These are phyloP conservation scores for Oreocharis arfaki DNA, from an alignment of 2,113 vertebrate genomes.

Conservation along the genomic window DNA sequence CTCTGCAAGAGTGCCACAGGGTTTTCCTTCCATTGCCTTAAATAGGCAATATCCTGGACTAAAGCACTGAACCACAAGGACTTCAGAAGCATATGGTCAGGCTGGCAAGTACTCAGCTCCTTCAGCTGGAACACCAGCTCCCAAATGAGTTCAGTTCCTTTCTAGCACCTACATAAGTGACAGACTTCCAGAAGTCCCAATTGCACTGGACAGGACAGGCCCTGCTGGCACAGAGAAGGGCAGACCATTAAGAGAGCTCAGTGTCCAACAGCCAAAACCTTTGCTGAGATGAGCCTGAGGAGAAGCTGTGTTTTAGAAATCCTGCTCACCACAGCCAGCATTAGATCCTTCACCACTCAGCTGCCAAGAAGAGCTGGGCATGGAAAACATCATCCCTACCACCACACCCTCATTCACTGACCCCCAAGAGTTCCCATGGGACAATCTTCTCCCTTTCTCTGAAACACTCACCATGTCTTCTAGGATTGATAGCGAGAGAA, in stretches of 20 bases:
- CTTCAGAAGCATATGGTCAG: background rate
- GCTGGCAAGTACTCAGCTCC: background rate
- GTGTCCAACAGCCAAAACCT: background rate
- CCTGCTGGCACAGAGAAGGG: background rate
- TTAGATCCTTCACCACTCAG: background rate
- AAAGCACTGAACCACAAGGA: background rate
- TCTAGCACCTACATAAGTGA: background rate
- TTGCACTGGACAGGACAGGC: background rate
- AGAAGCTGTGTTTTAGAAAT: background rate
- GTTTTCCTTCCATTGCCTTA: slow-evolving; percentile 2
- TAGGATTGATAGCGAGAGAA: background rate
- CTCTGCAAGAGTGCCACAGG: background rate
- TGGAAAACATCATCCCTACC: background rate
- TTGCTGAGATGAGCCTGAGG: background rate
- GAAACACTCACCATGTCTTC: background rate
- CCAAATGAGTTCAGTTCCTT: background rate
- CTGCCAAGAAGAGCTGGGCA: background rate
- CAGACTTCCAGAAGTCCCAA: background rate
- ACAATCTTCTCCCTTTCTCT: background rate
- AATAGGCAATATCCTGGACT: background rate
- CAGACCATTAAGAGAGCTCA: background rate
- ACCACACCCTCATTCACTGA: background rate
- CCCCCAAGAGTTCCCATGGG: background rate
- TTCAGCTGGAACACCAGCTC: background rate
- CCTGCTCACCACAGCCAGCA: background rate